These are phyloP conservation scores for Isichthys henryi DNA, from an alignment of 2,113 vertebrate species.

Conservation along the genomic window DNA sequence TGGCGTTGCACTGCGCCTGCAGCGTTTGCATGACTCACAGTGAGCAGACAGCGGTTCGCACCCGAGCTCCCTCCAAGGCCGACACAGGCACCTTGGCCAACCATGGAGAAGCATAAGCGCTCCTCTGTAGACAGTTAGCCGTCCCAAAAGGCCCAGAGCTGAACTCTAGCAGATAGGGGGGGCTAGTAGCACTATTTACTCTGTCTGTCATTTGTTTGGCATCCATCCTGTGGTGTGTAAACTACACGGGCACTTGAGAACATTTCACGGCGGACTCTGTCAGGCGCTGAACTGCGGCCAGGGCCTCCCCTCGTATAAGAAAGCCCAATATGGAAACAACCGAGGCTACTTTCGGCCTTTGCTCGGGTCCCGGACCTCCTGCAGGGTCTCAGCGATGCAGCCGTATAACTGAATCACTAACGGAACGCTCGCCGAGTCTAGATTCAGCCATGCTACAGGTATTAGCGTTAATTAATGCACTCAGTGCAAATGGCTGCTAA, in stretches of 20 bases:
- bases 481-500: neutral
- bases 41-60: neutral
- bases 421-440: neutral
- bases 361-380: neutral
- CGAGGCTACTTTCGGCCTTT: neutral
- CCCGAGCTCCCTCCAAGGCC: neutral
- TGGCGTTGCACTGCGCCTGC: neutral
- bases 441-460: neutral
- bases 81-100: neutral
- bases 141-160: neutral
- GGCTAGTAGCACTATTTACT: neutral
- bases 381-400: neutral
- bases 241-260: neutral
- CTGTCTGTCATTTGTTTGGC: slow-evolving; percentile 3
- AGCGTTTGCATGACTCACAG: neutral
- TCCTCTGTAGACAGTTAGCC: neutral
- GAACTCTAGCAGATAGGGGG: neutral
- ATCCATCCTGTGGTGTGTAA: slow-evolving; percentile 2
- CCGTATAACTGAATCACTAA: neutral
- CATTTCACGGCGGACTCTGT: neutral
- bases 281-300: neutral
- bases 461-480: neutral
- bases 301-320: neutral
- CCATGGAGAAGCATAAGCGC: neutral
- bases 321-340: slow-evolving; percentile 11